These are phyloP conservation scores for Lemur catta DNA, from an alignment of 2,797 vertebrate genomes.

Conservation along the genomic window DNA sequence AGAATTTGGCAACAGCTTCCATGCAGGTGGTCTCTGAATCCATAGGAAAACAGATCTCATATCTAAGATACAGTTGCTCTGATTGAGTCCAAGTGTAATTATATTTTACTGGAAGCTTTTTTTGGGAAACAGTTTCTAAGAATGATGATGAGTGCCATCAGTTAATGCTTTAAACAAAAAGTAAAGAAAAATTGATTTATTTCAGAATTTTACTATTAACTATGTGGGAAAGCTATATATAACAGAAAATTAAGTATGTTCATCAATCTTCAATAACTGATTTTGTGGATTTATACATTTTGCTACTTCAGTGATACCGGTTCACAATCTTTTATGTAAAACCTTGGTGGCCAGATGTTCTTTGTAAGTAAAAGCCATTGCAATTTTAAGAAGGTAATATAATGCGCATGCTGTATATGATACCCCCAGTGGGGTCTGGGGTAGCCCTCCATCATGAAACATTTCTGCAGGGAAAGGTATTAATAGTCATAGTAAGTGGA, in stretches of 20 bases:
- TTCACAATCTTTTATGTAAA: neutral
- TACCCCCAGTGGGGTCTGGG: neutral
- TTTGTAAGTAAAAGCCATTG: constrained; percentile 24
- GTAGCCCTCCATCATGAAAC: neutral
- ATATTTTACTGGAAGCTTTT: neutral
- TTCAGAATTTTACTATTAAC: constrained; percentile 28
- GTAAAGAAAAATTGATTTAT: neutral
- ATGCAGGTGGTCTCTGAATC: neutral
- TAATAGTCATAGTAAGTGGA: neutral
- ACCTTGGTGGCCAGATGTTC: neutral
- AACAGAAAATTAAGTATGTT: neutral
- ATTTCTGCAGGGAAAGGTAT: neutral
- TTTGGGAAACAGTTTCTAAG: neutral
- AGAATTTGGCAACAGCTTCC: constrained; percentile 5
- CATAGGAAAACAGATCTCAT: neutral
- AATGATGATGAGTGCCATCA: neutral
- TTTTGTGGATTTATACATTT: neutral
- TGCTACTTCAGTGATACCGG: neutral
- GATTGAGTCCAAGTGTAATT: neutral
- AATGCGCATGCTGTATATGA: neutral
- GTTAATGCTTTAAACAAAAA: neutral
- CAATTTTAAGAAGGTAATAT: constrained; percentile 2
- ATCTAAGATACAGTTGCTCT: neutral
- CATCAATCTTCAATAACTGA: neutral
- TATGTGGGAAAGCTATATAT: neutral